Percentiles rank a stretch among this genome's conserved stretches.
Conservation (phyloP, 2,113 vertebrate species). For the Halichoeres trimaculatus region DNA sequence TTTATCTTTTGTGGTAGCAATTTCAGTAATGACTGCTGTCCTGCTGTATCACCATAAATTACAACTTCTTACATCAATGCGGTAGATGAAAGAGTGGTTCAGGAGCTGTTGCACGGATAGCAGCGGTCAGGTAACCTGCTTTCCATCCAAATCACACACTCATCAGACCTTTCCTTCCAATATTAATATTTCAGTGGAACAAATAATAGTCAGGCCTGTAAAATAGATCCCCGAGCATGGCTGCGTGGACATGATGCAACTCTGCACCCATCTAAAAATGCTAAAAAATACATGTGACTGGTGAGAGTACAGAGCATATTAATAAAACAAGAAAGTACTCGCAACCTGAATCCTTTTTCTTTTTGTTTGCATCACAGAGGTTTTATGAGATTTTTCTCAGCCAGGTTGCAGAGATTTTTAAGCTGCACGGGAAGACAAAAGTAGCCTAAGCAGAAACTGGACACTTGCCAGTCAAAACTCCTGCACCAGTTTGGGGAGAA, state of each 20-base stretch:
- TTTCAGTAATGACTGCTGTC: constrained; percentile 31
- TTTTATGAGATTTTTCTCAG: constrained; percentile 35
- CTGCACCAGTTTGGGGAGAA: constrained; percentile 3
- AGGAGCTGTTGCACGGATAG: constrained; percentile 4
- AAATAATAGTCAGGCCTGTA: constrained; percentile 53
- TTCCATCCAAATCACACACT: constrained; percentile 21
- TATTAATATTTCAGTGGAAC: constrained; percentile 63
- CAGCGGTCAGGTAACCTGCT: constrained; percentile 11
- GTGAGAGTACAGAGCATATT: constrained; percentile 65
- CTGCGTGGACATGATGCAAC: constrained; percentile 55
- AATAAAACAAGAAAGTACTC: constrained; percentile 72
- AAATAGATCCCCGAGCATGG: constrained; percentile 40
- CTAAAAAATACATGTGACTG: constrained; percentile 72
- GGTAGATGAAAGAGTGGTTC: neutral
- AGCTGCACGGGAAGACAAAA: constrained; percentile 18
- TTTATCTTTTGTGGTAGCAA: constrained; percentile 34
- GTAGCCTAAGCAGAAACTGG: neutral
- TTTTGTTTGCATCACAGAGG: constrained; percentile 15
- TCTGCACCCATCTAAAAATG: constrained; percentile 54
- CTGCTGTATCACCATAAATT: constrained; percentile 18
- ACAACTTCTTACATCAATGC: constrained; percentile 13
- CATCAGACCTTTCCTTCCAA: constrained; percentile 22
- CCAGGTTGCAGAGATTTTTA: constrained; percentile 28
- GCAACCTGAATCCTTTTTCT: constrained; percentile 38
- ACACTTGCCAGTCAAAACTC: constrained; percentile 24